Evolutionary conservation across 2,888 invertebrate genomes (phyloP).

Genomic region (Crepidodera aurea): DNA sequence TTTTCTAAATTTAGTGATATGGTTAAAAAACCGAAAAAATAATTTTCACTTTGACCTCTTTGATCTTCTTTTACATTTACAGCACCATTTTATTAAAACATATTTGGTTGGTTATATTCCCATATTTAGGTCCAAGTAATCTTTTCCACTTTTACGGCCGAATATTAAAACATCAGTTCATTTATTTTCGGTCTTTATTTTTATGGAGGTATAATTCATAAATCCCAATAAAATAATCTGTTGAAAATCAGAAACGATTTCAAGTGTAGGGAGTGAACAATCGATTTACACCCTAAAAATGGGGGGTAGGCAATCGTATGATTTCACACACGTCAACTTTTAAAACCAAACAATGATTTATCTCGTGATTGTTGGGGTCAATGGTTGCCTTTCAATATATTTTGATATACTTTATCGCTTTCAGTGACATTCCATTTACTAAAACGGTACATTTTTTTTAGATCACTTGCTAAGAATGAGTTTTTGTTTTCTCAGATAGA

Average conservation of each 20-base stretch:
- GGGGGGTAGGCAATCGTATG: constrained; percentile 34
- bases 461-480: constrained; percentile 31
- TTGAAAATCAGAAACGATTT: background rate
- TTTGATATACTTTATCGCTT: constrained; percentile 51
- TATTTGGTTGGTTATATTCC: too few relatives aligned
- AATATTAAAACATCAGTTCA: too few relatives aligned
- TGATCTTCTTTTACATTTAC: too few relatives aligned
- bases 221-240: constrained; percentile 12
- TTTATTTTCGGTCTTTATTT: background rate
- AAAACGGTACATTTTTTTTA: constrained; percentile 48
- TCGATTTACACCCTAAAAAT: constrained; percentile 10
- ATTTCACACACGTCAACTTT: constrained; percentile 41
- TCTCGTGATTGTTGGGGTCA: constrained; percentile 37
- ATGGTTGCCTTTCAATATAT: constrained; percentile 48
- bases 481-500: constrained; percentile 36
- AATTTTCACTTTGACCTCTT: too few relatives aligned
- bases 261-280: background rate
- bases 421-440: constrained; percentile 50
- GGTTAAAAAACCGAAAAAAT: too few relatives aligned
- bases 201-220: background rate
- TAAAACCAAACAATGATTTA: constrained; percentile 38
- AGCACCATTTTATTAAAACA: too few relatives aligned
- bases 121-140: too few relatives aligned
- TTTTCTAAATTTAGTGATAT: too few relatives aligned
- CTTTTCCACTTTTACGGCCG: too few relatives aligned